Evolutionary conservation across 2,888 invertebrate genomes (phyloP), one percentile per base, ranked within the genome.

Genomic region (Xestia c-nigrum): DNA sequence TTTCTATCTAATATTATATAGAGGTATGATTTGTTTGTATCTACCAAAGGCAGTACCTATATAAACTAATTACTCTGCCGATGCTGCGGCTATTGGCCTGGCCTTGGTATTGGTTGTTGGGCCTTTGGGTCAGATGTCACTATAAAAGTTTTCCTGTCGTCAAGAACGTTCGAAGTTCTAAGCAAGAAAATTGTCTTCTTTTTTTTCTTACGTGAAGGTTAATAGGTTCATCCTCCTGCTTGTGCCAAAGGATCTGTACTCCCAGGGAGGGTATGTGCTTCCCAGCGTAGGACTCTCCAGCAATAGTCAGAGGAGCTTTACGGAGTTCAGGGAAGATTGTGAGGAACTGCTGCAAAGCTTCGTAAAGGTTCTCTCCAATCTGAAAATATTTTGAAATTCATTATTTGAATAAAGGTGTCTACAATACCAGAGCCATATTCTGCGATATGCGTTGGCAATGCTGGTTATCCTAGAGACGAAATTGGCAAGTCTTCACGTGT

Each of bases 241-340:
- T 95, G 63, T 96, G 93, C 93, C 95, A 94, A 46, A 96, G 96
- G 55, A 97, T 97, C 88, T 97, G 97, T 59, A 97, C 96, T 0
- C 96, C 97, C 21, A 98, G 92, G 0, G 97, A 97, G 0, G 98
- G 97, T 24, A 97, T 97, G 82, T 97, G 97, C 87, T 97, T 97
- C 72, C 97, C 97, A 1, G 97, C 97, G 90, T 97, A 97, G 0
- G 97, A 97, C 91, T 98, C 98, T 21, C 98, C 98, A 0, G 97
- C 97, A 0, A 97, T 95, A 72, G 97, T 98, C 83, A 98, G 97
- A 7, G 97, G 97, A 72, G 97, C 97, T 73, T 94, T 92, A 66
- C 97, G 96, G 6, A 97, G 94, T 76, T 97, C 97, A 0, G 97
- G 97, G 91, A 98, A 98, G 1, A 98, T 89, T 5, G 96, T 97